Evolutionary conservation across 2,797 vertebrate species (phyloP).

Genomic region (Moxostoma hubbsi): DNA sequence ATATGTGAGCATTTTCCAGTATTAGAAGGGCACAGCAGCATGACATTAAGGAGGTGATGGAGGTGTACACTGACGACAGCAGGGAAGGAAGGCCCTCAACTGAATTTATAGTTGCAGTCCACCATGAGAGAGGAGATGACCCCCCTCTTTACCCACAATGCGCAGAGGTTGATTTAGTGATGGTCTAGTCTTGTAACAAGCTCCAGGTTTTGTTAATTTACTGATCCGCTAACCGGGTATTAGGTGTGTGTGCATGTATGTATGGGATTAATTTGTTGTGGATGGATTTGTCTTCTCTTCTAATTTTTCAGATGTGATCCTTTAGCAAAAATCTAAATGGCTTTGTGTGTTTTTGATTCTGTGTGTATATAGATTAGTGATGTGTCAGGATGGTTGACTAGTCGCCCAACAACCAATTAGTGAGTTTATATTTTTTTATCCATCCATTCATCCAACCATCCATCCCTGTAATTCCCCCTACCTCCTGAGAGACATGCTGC

Average conservation of each 20-base stretch:
- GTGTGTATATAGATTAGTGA: neutral
- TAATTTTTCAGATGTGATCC: neutral
- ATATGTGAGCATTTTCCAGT: constrained; percentile 6
- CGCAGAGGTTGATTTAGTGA: constrained; percentile 42
- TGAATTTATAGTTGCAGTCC: constrained; percentile 75
- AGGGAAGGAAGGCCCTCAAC: constrained; percentile 67
- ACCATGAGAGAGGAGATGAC: constrained; percentile 59
- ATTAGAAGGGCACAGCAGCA: constrained; percentile 16
- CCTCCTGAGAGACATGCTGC: constrained; percentile 61
- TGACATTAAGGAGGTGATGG: constrained; percentile 23
- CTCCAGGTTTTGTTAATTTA: constrained; percentile 42
- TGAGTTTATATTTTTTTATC: too few species aligned
- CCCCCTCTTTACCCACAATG: constrained; percentile 14
- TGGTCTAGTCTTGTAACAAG: constrained; percentile 41
- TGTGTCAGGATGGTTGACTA: too few species aligned
- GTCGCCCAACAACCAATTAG: constrained; percentile 29
- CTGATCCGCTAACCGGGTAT: constrained; percentile 42
- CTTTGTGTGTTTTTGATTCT: neutral
- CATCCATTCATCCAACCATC: too few species aligned
- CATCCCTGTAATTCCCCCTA: constrained; percentile 39
- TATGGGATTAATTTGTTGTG: constrained; percentile 1
- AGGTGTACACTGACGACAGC: constrained; percentile 37
- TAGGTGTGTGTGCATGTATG: neutral
- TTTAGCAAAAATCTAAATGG: neutral
- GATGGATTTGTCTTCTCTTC: neutral